These are phyloP conservation scores for Todiramphus saurophagus DNA, from an alignment of 2,113 vertebrate genomes.

Conservation along the genomic window DNA sequence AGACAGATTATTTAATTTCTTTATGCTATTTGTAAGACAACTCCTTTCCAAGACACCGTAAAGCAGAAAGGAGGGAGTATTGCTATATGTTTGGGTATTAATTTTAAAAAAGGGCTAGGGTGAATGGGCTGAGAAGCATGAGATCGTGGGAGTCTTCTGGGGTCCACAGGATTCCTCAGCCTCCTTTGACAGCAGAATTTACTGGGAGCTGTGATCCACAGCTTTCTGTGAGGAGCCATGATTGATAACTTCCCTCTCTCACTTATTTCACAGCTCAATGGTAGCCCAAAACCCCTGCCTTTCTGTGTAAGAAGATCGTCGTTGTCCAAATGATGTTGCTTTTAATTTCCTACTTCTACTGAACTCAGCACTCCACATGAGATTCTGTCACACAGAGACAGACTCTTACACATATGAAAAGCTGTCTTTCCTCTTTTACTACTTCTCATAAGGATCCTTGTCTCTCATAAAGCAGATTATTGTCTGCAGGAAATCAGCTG, in stretches of 20 bases:
- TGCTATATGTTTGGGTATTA: background rate
- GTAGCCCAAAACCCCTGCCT: background rate
- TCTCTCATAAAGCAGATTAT: background rate
- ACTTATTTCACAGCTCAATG: background rate
- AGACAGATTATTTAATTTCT: background rate
- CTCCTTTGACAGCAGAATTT: background rate
- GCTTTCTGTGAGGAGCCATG: background rate
- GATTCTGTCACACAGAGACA: background rate
- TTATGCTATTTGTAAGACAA: background rate
- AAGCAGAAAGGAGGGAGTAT: background rate
- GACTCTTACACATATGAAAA: background rate
- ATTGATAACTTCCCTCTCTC: background rate
- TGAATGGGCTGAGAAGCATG: background rate
- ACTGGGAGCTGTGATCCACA: background rate
- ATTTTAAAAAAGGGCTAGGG: background rate
- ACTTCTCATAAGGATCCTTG: background rate
- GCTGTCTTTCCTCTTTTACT: background rate
- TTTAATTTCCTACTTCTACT: background rate
- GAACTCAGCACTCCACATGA: background rate
- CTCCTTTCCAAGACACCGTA: background rate
- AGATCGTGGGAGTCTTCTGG: background rate
- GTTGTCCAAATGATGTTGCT: background rate
- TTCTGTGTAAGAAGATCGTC: background rate
- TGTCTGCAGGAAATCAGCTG: background rate
- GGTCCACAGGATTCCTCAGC: background rate